Base-by-base conservation (phyloP, 1,140 invertebrate genomes). In the Saccostrea cuccullata region DNA sequence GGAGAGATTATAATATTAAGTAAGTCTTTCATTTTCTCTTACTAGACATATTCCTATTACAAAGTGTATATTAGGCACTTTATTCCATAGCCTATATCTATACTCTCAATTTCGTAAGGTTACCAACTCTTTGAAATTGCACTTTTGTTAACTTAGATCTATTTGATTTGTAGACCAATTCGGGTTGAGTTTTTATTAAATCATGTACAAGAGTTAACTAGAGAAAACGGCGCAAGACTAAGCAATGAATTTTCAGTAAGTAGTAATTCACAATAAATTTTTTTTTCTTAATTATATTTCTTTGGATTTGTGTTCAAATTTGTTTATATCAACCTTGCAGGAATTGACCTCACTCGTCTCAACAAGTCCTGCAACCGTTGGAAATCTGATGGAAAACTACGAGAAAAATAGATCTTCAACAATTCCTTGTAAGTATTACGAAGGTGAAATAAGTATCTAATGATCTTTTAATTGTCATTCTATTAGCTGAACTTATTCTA, bases 401-500 rank as follows among this genome's bases (percentile, higher is more conserved):
- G 15, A 67, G 60, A 67, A 67, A 23, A 67, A 67, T 23, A 67
- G 60, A 23, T n/a, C 60, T 67, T 67, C 60, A 67, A 67, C 60
- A 20, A 67, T 67, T 67, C 13, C 60, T n/a, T 67, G 60, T 67
- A 67, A 67, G 23, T n/a, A 47, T 8, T n/a, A n/a, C 47, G 9
- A 47, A 47, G 1, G 9, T 47, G 47, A 47, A 47, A 47, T 47
- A 47, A 47, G 5, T n/a, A n/a, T n/a, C n/a, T n/a, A 9, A 47
- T 2, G 47, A 9, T 9, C 47, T 8, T 47, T 47, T 5, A 47
- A 0, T n/a, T n/a, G n/a, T n/a, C n/a, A n/a, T n/a, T n/a, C n/a
- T n/a, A n/a, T n/a, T n/a, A n/a, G n/a, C n/a, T n/a, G n/a, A 47
- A 1, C 9, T 47, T 9, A 47, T 47, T 47, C 5, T 47, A 47